Evolutionary conservation across 1,140 invertebrate species (phyloP), one percentile per base, ranked within the genome.

Genomic region (Cotesia chilonis): DNA sequence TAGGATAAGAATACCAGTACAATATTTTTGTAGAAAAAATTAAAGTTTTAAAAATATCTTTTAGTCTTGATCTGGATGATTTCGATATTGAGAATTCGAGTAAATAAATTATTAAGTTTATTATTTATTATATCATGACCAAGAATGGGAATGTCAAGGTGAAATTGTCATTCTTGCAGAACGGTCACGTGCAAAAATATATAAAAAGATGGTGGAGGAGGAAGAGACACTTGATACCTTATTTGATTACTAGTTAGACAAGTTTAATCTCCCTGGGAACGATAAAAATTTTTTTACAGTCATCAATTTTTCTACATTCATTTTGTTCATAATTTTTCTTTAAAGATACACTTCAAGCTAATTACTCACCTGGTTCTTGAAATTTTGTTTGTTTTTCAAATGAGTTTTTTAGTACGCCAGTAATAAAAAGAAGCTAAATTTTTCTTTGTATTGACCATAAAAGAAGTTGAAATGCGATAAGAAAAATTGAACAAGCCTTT

Each of bases 161-260:
- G 75, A 71, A 72, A 75, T 77, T 78, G 77, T 81, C 77, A 74
- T 76, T 77, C 75, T 77, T 72, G 65, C 59, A 68, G 68, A 75
- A 67, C 52, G 68, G 59, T 80, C 73, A 79, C 57, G 74, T 72
- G 14, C 57, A 36, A 72, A 72, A 72, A 60, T 59, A 67, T 55
- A 35, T 60, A 72, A 47, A 17, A 41, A 47, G 52, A 51, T 47
- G 41, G 41, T 47, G 41, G 41, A 47, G 41, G 52, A 55, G 63
- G 20, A 9, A 52, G 54, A 57, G 63, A 47, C 7, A 67, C 52
- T 51, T 7, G 54, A 72, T 67, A 65, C 70, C 64, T 59, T 67
- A 67, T 67, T 72, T 9, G 66, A 35, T 12, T 37, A 47, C 54
- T 72, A 67, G 65, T 51, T 28, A 67, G 64, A 72, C 64, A n/a